Percentiles rank a stretch among this genome's conserved stretches.
These are phyloP conservation scores for Ceyx melanurus DNA, from an alignment of 2,113 vertebrate species.

Conservation along the genomic window DNA sequence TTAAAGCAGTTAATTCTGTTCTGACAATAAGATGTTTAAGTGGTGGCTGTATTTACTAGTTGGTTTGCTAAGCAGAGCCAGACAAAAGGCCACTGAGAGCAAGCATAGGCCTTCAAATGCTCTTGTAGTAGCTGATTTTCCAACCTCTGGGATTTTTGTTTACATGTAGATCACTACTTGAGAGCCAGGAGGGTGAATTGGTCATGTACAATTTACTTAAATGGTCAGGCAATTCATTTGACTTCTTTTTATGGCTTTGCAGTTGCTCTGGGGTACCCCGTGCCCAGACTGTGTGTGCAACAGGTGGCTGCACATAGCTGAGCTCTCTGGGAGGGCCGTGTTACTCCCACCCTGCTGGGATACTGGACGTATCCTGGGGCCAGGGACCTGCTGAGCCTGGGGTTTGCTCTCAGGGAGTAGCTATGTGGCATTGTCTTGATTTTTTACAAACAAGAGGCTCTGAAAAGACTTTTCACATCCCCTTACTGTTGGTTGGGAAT, in stretches of 20 bases:
- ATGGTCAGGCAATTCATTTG: background rate
- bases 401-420: background rate
- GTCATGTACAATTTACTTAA: background rate
- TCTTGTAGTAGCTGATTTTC: background rate
- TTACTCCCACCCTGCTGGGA: background rate
- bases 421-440: background rate
- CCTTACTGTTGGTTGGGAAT: background rate
- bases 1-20: background rate
- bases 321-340: background rate
- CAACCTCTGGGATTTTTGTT: background rate
- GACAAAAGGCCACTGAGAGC: background rate
- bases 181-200: background rate
- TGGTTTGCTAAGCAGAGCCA: background rate
- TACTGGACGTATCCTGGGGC: background rate
- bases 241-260: background rate
- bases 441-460: background rate
- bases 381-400: background rate
- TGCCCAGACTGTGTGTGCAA: too few species aligned
- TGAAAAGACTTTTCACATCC: background rate
- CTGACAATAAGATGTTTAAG: background rate
- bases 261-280: background rate
- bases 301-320: rapidly evolving
- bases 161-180: background rate
- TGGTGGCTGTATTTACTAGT: background rate
- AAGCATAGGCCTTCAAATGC: background rate